Conservation (phyloP, 2,888 invertebrate species). For the Pediacus dermestoides region DNA sequence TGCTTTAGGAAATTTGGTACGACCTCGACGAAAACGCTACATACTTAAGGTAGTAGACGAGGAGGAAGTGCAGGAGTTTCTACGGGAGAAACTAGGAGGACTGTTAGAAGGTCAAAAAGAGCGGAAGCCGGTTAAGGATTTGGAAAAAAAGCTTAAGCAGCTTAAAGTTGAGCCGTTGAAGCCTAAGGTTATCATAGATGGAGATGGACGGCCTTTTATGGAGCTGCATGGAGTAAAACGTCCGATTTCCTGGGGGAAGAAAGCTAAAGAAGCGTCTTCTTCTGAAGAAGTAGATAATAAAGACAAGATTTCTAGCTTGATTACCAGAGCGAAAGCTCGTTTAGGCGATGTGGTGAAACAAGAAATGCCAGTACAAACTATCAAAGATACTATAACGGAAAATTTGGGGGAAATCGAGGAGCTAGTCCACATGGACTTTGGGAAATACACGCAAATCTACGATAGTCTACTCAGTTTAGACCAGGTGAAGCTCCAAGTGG, state of each 20-base stretch:
- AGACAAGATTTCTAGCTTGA: constrained; percentile 35
- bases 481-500: constrained; percentile 35
- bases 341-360: constrained; percentile 17
- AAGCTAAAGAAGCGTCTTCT: constrained; percentile 5
- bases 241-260: constrained; percentile 28
- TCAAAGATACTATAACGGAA: constrained; percentile 39
- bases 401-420: constrained; percentile 38
- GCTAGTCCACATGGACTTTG: constrained; percentile 38
- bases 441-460: constrained; percentile 36
- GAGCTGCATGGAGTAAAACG: constrained; percentile 40
- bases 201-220: constrained; percentile 38
- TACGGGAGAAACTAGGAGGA: constrained; percentile 36
- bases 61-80: constrained; percentile 35
- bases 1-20: neutral
- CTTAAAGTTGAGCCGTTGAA: constrained; percentile 35
- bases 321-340: constrained; percentile 31
- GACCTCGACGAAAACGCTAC: constrained; percentile 32
- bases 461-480: constrained; percentile 39
- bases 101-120: constrained; percentile 16
- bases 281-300: constrained; percentile 30
- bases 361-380: constrained; percentile 34
- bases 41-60: constrained; percentile 41
- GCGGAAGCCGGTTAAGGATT: neutral
- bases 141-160: constrained; percentile 14
- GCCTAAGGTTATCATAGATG: constrained; percentile 40